phyloP scores from a whole-genome alignment of 2,797 vertebrate species.

The Lepilemur ruficaudatus region DNA sequence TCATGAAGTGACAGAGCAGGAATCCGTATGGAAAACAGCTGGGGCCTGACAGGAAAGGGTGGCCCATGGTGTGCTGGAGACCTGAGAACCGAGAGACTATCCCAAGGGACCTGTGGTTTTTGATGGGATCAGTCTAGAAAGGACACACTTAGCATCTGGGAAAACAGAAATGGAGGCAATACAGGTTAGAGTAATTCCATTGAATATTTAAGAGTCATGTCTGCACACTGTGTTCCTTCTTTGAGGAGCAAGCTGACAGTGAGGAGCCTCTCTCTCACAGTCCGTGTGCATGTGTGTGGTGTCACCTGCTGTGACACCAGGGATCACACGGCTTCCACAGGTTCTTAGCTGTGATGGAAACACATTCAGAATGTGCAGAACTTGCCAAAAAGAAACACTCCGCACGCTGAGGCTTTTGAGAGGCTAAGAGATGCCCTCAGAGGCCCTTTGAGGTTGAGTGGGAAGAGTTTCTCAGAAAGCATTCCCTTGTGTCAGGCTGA shows the following conservation, averaged over 20 bases:
- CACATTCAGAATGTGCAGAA: background rate
- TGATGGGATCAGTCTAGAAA: background rate
- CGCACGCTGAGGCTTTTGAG: rapidly evolving
- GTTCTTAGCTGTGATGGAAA: background rate
- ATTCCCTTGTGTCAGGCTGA: rapidly evolving
- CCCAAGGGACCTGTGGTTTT: background rate
- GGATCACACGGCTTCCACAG: rapidly evolving
- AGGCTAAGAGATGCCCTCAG: background rate
- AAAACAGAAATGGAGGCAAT: background rate
- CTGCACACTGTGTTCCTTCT: background rate
- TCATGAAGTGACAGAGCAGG: background rate
- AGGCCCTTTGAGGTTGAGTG: background rate
- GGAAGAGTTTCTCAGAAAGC: background rate
- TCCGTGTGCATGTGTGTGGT: rapidly evolving
- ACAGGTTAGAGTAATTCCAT: background rate
- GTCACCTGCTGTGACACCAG: background rate
- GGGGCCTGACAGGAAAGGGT: background rate
- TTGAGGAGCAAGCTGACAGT: background rate
- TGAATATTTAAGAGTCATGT: background rate
- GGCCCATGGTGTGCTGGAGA: rapidly evolving
- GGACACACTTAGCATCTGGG: background rate
- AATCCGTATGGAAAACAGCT: background rate
- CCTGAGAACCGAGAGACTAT: rapidly evolving
- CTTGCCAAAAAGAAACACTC: background rate
- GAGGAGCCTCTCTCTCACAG: rapidly evolving